Percentiles rank a stretch among this genome's conserved stretches.
Evolutionary conservation across 2,797 vertebrate species (phyloP).

Genomic region (Loriculus beryllinus): DNA sequence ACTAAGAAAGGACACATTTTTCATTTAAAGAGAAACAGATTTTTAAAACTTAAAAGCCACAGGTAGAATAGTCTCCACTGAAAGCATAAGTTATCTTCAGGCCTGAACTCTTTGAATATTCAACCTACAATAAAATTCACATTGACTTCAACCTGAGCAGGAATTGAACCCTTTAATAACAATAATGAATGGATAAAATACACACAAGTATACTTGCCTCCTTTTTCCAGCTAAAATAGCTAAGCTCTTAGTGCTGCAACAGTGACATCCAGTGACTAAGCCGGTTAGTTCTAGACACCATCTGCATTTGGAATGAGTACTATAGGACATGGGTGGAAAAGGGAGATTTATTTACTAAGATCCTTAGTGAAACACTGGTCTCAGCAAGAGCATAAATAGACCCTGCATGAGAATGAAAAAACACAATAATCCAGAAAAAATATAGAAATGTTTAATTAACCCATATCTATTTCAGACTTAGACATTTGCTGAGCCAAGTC

Average conservation of each 20-base stretch:
- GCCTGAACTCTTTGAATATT: neutral
- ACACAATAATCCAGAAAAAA: neutral
- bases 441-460: neutral
- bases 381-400: neutral
- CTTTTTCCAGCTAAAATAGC: neutral
- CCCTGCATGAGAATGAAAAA: accelerated
- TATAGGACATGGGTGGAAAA: neutral
- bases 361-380: neutral
- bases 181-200: neutral
- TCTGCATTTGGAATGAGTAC: neutral
- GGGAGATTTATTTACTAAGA: neutral
- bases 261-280: slow-evolving; percentile 39
- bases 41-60: neutral
- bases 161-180: neutral
- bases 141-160: neutral
- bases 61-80: neutral
- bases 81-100: neutral
- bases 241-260: neutral
- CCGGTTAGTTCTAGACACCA: neutral
- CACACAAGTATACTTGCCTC: neutral
- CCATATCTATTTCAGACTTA: neutral
- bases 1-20: neutral
- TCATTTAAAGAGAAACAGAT: neutral
- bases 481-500: neutral
- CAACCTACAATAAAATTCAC: neutral